phyloP scores from a whole-genome alignment of 2,797 vertebrate species.

The Melanotaenia parkinsoni region DNA sequence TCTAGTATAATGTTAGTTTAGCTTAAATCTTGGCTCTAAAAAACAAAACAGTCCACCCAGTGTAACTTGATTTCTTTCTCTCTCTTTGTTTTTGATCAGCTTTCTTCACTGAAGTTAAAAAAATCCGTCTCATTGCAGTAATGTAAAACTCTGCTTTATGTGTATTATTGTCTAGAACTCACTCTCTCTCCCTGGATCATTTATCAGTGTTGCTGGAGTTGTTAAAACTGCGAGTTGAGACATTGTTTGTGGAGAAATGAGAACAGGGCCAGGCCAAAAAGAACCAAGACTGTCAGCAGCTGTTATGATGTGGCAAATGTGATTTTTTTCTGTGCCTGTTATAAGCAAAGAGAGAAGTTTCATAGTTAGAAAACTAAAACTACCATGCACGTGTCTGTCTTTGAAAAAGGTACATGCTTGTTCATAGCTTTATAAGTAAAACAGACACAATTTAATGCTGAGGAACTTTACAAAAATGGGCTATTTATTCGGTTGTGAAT shows the following conservation, averaged over 20 bases:
- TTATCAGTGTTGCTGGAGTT: not conserved
- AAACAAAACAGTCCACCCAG: not conserved
- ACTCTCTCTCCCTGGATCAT: not conserved
- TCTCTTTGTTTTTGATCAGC: not conserved
- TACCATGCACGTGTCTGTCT: too few species aligned
- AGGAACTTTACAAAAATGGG: not conserved
- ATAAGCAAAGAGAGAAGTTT: too few species aligned
- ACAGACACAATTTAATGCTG: not conserved
- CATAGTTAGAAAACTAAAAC: too few species aligned
- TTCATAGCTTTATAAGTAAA: not conserved
- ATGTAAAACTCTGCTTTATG: not conserved
- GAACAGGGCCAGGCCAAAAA: not conserved
- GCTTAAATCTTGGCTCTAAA: not conserved
- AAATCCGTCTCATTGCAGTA: not conserved
- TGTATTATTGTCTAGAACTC: not conserved
- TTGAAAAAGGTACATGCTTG: too few species aligned
- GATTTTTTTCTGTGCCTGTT: not conserved
- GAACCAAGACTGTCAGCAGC: not conserved
- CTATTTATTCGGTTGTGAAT: not conserved
- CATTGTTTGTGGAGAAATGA: not conserved
- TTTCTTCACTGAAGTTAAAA: not conserved
- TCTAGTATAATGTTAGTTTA: not conserved
- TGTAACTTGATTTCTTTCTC: not conserved
- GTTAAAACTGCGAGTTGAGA: not conserved
- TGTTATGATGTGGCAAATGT: not conserved